Evolutionary conservation across 2,888 invertebrate genomes (phyloP).

Genomic region (Hydroisotoma schaefferi): DNA sequence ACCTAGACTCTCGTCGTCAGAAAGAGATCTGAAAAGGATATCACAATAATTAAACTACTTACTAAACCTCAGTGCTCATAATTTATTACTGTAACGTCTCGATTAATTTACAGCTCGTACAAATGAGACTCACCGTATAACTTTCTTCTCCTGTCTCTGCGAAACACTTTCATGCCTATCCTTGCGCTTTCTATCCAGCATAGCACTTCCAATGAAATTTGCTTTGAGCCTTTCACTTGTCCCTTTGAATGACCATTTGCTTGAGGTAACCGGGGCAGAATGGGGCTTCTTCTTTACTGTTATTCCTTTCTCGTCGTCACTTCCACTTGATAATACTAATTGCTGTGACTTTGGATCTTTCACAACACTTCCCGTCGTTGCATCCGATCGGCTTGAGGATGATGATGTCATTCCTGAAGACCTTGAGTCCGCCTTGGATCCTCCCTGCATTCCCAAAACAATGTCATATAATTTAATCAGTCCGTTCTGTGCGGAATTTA

Average conservation of each 20-base stretch:
- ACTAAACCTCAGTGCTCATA: too few species aligned
- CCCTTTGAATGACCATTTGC: not conserved
- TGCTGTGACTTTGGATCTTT: not conserved
- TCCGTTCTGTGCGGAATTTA: too few species aligned
- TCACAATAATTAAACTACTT: not conserved
- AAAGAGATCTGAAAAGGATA: slow-evolving; percentile 30
- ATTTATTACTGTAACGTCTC: too few species aligned
- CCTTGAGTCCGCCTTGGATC: slow-evolving; percentile 38
- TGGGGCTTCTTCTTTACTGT: too few species aligned
- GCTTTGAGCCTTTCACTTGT: slow-evolving; percentile 1
- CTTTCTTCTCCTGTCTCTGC: slow-evolving; percentile 60
- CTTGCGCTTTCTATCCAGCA: slow-evolving; percentile 58
- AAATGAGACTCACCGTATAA: slow-evolving; percentile 50
- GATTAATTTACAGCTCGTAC: too few species aligned
- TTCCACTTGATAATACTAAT: not conserved
- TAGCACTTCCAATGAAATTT: slow-evolving; percentile 18
- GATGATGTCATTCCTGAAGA: slow-evolving; percentile 17
- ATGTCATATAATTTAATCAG: not conserved
- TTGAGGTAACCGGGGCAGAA: not conserved
- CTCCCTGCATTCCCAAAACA: slow-evolving; percentile 27
- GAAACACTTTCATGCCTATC: slow-evolving; percentile 62
- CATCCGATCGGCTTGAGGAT: not conserved
- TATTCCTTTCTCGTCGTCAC: not conserved
- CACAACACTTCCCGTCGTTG: not conserved
- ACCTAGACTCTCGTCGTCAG: slow-evolving; percentile 41